Percentiles rank a stretch among this genome's conserved stretches.
Evolutionary conservation across 1,140 invertebrate species (phyloP).

Genomic region (Marisa cornuarietis): DNA sequence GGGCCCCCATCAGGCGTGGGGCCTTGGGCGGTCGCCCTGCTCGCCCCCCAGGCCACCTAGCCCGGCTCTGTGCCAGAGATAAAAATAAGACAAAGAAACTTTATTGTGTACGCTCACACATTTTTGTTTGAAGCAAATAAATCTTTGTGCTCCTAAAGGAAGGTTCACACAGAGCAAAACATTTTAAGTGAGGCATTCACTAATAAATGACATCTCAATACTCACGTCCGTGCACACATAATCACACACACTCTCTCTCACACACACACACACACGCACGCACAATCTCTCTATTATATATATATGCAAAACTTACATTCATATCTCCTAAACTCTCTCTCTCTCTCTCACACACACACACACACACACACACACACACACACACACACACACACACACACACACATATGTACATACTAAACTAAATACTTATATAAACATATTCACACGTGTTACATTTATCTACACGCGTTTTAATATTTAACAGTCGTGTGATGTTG

Average conservation of each 20-base stretch:
- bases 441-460: neutral
- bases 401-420: slow-evolving; percentile 1
- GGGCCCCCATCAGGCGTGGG: too few species aligned
- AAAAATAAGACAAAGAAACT: neutral
- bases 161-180: neutral
- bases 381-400: slow-evolving; percentile 1
- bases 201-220: neutral
- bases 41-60: too few species aligned
- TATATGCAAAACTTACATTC: neutral
- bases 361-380: slow-evolving; percentile 1
- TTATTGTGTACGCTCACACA: neutral
- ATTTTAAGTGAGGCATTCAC: neutral
- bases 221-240: neutral
- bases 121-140: neutral
- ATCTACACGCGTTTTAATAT: too few species aligned
- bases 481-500: too few species aligned
- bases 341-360: neutral
- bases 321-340: neutral
- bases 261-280: neutral
- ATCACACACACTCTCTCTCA: neutral
- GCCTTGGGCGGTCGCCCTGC: too few species aligned
- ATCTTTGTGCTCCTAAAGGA: neutral
- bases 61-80: too few species aligned
- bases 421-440: neutral
- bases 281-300: too few species aligned